Evolutionary conservation across 2,113 vertebrate species (phyloP), one percentile per base, ranked within the genome.

Genomic region (Chlorodrepanis virens): DNA sequence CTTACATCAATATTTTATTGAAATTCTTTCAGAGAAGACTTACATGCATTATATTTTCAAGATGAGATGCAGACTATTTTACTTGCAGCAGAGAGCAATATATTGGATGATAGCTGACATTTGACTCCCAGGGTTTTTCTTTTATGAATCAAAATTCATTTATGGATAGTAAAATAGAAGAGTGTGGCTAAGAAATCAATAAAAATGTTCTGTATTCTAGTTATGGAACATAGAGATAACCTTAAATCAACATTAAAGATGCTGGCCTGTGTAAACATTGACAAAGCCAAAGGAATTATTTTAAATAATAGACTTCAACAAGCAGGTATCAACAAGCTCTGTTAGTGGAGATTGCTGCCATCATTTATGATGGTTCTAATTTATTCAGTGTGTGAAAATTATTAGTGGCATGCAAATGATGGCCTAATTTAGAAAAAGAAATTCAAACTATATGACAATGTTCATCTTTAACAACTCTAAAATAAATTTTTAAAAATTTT

Each of bases 71-170:
- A 96, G 89, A 88, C 64, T 91, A 93, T 96, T 97, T 97, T 94
- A 97, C 96, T 87, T 93, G 87, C 85, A 96, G 83, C 82, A 94
- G 95, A 97, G 92, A 98, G 82, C 90, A 95, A 95, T 97, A 83
- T 95, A 96, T 97, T 96, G 97, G 96, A 85, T 95, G 96, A 91
- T 84, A 94, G 95, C 92, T 97, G 97, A 97, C 95, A 98, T 97
- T 97, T 97, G 96, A 97, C 96, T 96, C 94, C 64, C 35, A 64
- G 74, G 87, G 88, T 95, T 96, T 96, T 97, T 96, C 85, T 97
- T 96, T 98, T 96, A 93, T 96, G 93, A 98, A 97, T 98, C 96
- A 97, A 97, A 97, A 97, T 98, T 98, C 96, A 97, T 98, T 98
- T 97, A 96, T 83, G 17, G 64, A 97, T 95, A 96, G 92, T 93